Evolutionary conservation across 2,113 vertebrate genomes (phyloP), one percentile per base, ranked within the genome.

Genomic region (Lophius piscatorius): DNA sequence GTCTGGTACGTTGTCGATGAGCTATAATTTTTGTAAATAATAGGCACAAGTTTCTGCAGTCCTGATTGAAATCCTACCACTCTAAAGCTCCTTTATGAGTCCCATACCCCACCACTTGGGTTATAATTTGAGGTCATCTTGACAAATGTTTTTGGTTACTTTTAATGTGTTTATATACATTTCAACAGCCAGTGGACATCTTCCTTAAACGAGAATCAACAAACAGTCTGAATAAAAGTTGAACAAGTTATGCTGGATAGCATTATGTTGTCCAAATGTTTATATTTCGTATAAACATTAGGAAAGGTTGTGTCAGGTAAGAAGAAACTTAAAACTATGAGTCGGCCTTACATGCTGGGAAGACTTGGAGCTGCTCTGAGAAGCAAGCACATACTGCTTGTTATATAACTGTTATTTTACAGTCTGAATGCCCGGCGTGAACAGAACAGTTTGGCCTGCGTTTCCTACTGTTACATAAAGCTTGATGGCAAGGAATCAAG

Each of bases 361-460:
- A 14, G 11, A 22, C 4, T 23, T 36, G 31, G 44, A 55, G 45
- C 33, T 33, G 23, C 60, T 38, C 18, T 40, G 34, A 50, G 28
- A 24, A 46, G 63, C 44, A 40, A 23, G 48, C 41, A 17, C 57
- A 18, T 51, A 29, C 20, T 58, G 16, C 13, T 13, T 9, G 56
- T 81, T 81, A 76, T 34, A 20, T 54, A 76, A 84, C 46, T 12
- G 39, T 48, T 51, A 33, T 60, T 76, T 78, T 65, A 63, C 18
- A 65, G 40, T 20, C 39, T 35, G 12, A 20, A 41, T 29, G 52
- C 36, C 16, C 18, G 10, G 44, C 57, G 31, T 64, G 28, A 67
- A 41, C 61, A 49, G 44, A 59, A 58, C 24, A 61, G 54, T 64
- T 49, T 80, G 63, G 36, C 66, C 63, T 69, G 29, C 13, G 59